Conservation (phyloP, 2,113 vertebrate species). For the Synchiropus splendidus region DNA sequence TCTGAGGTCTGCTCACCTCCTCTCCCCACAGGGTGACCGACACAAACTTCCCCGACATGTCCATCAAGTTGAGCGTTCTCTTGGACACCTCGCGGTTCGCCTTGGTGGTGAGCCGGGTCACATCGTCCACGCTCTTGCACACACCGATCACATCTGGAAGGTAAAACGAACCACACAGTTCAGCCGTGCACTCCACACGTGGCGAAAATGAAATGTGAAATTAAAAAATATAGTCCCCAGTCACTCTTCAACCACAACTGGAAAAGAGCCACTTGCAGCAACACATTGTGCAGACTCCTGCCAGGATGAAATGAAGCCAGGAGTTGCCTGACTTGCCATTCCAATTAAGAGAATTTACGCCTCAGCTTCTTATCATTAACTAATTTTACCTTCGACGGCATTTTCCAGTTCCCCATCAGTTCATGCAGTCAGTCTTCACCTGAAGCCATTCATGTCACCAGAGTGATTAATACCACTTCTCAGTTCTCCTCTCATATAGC, state of each 20-base stretch:
- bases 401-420: slow-evolving; percentile 25
- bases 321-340: slow-evolving; percentile 9
- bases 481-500: slow-evolving; percentile 36
- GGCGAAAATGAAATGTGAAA: too few relatives aligned
- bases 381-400: slow-evolving; percentile 34
- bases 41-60: slow-evolving; percentile 84
- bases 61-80: slow-evolving; percentile 82
- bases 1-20: too few relatives aligned
- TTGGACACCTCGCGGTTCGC: slow-evolving; percentile 85
- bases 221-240: too few relatives aligned
- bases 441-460: slow-evolving; percentile 45
- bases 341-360: slow-evolving; percentile 42
- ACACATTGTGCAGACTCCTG: not conserved
- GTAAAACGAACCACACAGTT: not conserved
- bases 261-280: not conserved
- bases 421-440: slow-evolving; percentile 43
- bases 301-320: slow-evolving; percentile 15
- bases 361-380: slow-evolving; percentile 23
- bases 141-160: slow-evolving; percentile 87
- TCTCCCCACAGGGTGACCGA: slow-evolving; percentile 86
- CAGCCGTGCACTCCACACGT: too few relatives aligned
- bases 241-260: not conserved
- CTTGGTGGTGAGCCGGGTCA: slow-evolving; percentile 80
- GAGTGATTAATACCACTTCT: slow-evolving; percentile 43
- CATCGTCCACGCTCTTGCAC: slow-evolving; percentile 84